Base-by-base conservation (phyloP, 1,140 invertebrate genomes). In the Globodera ellingtonae region DNA sequence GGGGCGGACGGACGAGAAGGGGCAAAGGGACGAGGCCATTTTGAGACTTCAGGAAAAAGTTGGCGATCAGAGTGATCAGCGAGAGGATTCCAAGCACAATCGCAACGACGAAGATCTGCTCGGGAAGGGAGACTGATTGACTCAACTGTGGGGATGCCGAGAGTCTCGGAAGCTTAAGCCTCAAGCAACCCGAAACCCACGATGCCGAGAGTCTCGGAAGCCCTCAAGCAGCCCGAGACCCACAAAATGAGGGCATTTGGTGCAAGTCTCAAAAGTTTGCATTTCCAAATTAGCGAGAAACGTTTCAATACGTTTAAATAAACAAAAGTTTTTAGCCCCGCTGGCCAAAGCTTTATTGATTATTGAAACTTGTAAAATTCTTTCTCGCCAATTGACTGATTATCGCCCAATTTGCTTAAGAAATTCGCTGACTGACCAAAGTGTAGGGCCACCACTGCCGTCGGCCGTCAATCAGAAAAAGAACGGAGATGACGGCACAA, bases 401-500 rank as follows among this genome's bases (percentile, higher is more conserved):
- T 52, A 8, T 72, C 21, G 13, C 9, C 9, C 24, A 72, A 72
- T n/a, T 62, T 62, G 15, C 18, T 62, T 62, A 4, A 52, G 0
- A 24, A 24, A 24, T 24, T 10, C 48, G 3, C 10, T 13, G 10
- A 15, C 24, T 9, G 6, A 77, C 75, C 52, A 82, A 48, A 50
- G 85, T 82, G 69, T 85, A 85, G 15, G 62, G 15, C 56, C 59
- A 62, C 84, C 85, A 85, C 76, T 86, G 84, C n/a, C 56, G 47
- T 18, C 56, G 72, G 24, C 84, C 84, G 70, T 85, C 84, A 66
- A 83, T 82, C 18, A 85, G 72, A 62, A 85, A 86, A 46, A 85
- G 65, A 13, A 86, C 66, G 44, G 83, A 71, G 35, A 85, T 67
- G 13, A 85, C 46, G 69, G 66, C 80, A 52, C 84, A 86, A 71